Evolutionary conservation across 2,113 vertebrate species (phyloP), one percentile per base, ranked within the genome.

Genomic region (Labeo catla): DNA sequence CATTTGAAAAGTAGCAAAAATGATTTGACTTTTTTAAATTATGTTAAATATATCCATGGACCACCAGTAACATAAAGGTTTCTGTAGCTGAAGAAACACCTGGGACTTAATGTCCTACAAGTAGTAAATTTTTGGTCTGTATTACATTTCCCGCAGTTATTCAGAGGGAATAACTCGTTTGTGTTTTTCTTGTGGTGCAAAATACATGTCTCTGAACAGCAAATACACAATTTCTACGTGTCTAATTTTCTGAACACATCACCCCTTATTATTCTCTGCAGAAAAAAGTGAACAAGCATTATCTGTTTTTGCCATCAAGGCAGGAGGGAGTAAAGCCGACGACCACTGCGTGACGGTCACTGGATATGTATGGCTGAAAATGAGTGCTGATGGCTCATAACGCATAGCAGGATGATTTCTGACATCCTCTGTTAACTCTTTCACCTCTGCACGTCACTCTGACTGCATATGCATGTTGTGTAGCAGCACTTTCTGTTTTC

Each of bases 271-370:
- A 28, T 28, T 28, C 28, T 28, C 28, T 28, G 13, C 63, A 74
- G 73, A 66, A 91, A 91, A 89, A 93, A 93, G 89, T 93, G 91
- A 16, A 66, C 84, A 72, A 86, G 88, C 89, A 89, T 92, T 91
- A 92, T 93, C 88, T 91, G 89, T 89, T 92, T 92, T 89, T 87
- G 89, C 84, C 34, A 80, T 89, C 85, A 88, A 90, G 86, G 87
- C 70, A 84, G 86, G 23, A 49, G 70, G 91, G 88, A 84, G 90
- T 89, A 90, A 88, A 87, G 52, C 86, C 90, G 88, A 87, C 82
- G 88, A 81, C 54, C 88, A 54, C 13, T 90, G 83, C 83, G 39
- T 90, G 90, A 91, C 92, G 72, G 12, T 84, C 77, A 65, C 87
- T 83, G 80, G 81, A 89, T 88, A 87, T 91, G 89, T 86, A 85